Base-by-base conservation (phyloP, 2,888 invertebrate species). In the Beris morrisii region DNA sequence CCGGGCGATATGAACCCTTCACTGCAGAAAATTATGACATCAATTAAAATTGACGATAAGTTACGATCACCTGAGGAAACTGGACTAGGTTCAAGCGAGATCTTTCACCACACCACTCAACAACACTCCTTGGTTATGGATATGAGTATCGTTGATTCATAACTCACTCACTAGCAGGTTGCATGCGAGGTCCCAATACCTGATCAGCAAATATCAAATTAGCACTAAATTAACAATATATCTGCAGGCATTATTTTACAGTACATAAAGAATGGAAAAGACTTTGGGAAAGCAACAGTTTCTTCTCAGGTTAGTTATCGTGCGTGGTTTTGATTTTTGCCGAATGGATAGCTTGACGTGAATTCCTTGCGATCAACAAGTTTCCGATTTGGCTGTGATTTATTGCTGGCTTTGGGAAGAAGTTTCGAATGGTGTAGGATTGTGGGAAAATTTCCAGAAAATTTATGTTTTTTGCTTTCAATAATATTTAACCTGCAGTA, bases 161-260 rank as follows among this genome's bases (percentile, higher is more conserved):
- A 64, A 64, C 13, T 53, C 54, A 64, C 64, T 64, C 53, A 44
- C 13, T 38, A 54, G 64, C 64, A 44, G 54, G 54, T 64, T 53
- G 61, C 61, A 61, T 61, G 61, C 61, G 22, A 50, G 52, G 7
- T 32, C 38, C 22, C 38, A 28, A 46, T 12, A 30, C 43, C 28
- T 30, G 53, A 54, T 64, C 54, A 53, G 64, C 54, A 64, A 64
- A 64, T 64, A 64, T 64, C 64, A 64, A 64, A 64, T 64, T 64
- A 64, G 64, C 64, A 64, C 64, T 64, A 64, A 64, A 64, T 64
- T 64, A 64, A 54, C 54, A 64, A 44, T 54, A 54, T 53, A 32
- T 9, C 64, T 52, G 64, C 44, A 12, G 64, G 64, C 54, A 54
- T 45, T 64, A 45, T 64, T 31, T 53, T 44, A 45, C 53, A 54